phyloP scores from a whole-genome alignment of 2,113 vertebrate species.

The Xenus cinereus region DNA sequence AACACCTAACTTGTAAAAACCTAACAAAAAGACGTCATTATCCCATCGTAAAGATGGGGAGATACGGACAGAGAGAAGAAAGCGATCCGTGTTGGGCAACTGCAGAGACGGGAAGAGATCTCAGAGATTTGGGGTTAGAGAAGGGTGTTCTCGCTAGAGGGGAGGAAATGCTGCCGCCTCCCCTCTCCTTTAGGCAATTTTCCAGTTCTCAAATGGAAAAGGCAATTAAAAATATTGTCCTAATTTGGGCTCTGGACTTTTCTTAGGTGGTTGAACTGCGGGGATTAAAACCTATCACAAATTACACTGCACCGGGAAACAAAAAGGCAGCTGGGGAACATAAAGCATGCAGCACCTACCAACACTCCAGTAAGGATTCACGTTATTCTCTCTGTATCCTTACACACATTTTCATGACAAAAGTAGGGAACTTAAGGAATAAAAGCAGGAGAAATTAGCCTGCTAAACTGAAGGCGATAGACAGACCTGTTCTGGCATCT shows the following conservation, averaged over 20 bases:
- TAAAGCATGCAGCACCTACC: background rate
- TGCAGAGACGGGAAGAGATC: background rate
- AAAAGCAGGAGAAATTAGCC: background rate
- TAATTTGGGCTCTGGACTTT: background rate
- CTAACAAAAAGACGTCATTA: background rate
- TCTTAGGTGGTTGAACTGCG: background rate
- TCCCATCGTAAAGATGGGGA: background rate
- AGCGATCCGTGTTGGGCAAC: background rate
- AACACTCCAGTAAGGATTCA: background rate
- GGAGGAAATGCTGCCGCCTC: background rate
- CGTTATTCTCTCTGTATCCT: background rate
- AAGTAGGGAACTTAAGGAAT: background rate
- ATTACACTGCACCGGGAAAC: background rate
- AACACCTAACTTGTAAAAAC: background rate
- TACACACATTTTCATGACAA: background rate
- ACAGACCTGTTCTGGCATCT: background rate
- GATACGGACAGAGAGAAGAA: background rate
- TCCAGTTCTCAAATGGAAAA: background rate
- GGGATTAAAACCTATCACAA: background rate
- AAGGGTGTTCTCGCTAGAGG: background rate
- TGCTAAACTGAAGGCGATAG: background rate
- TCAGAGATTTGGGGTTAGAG: background rate
- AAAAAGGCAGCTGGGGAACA: background rate
- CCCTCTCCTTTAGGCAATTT: background rate
- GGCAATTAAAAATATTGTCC: background rate